Conservation (phyloP, 2,888 invertebrate genomes). For the Cheilosia variabilis region DNA sequence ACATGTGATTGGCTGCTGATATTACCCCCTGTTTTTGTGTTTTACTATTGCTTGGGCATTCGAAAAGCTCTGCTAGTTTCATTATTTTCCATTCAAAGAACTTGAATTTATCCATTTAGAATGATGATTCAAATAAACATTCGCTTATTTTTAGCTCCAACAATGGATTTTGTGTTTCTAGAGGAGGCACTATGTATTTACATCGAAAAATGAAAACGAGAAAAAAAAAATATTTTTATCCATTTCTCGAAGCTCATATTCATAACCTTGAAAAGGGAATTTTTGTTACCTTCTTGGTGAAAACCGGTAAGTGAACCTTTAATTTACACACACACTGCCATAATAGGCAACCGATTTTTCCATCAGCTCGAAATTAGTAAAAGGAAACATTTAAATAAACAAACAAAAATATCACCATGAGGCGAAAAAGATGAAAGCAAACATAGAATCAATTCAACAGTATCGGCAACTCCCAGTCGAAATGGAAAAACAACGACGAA, state of each 20-base stretch:
- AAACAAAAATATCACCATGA: neutral
- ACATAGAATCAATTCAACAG: slow-evolving; percentile 2
- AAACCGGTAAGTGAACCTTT: slow-evolving; percentile 30
- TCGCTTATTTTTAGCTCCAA: slow-evolving; percentile 58
- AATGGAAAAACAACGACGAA: slow-evolving; percentile 1
- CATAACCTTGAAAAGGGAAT: slow-evolving; percentile 46
- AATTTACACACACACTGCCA: neutral
- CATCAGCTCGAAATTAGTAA: neutral
- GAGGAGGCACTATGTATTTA: slow-evolving; percentile 40
- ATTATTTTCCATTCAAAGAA: slow-evolving; percentile 33
- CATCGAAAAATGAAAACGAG: slow-evolving; percentile 14
- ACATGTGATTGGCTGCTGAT: neutral
- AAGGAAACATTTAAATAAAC: slow-evolving; percentile 17
- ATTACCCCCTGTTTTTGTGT: neutral
- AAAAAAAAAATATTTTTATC: slow-evolving; percentile 47
- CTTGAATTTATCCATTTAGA: slow-evolving; percentile 41
- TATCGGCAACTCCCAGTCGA: slow-evolving; percentile 51
- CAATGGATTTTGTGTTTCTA: slow-evolving; percentile 57
- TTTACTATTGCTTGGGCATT: neutral
- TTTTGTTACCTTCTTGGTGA: slow-evolving; percentile 12
- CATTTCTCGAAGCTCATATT: slow-evolving; percentile 31
- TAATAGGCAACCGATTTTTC: slow-evolving; percentile 21
- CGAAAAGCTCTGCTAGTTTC: slow-evolving; percentile 18
- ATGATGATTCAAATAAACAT: slow-evolving; percentile 54
- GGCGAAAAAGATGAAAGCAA: slow-evolving; percentile 17